These are phyloP conservation scores for Chelonus insularis DNA, from an alignment of 1,140 invertebrate species.

Conservation along the genomic window DNA sequence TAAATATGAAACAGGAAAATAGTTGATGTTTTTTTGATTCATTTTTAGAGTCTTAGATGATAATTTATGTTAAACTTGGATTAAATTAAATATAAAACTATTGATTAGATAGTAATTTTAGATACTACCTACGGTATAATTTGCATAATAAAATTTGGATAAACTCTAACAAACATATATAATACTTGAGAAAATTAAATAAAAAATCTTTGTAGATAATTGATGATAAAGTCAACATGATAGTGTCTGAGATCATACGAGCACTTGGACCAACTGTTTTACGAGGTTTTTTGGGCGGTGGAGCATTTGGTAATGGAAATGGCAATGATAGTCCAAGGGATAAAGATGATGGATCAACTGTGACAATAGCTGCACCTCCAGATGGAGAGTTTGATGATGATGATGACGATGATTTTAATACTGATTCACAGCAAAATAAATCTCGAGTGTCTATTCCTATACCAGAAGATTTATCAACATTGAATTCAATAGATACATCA, in stretches of 20 bases:
- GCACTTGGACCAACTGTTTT: constrained; percentile 69
- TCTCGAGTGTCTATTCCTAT: not conserved
- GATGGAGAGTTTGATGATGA: constrained; percentile 42
- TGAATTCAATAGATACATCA: not conserved
- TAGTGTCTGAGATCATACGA: constrained; percentile 69
- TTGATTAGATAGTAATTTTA: too few relatives aligned
- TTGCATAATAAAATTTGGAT: not conserved
- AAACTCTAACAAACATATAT: not conserved
- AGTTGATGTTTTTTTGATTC: too few relatives aligned
- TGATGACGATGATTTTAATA: not conserved
- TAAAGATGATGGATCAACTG: constrained; percentile 41
- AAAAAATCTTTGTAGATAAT: constrained; percentile 70
- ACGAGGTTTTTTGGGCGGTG: constrained; percentile 60
- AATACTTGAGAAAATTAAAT: constrained; percentile 27
- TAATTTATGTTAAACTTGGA: too few relatives aligned
- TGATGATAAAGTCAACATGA: constrained; percentile 74
- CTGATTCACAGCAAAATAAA: too few relatives aligned
- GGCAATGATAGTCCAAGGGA: constrained; percentile 33
- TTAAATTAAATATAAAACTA: too few relatives aligned
- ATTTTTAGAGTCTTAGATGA: too few relatives aligned
- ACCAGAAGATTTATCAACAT: not conserved
- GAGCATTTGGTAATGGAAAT: constrained; percentile 48
- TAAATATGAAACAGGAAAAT: too few relatives aligned
- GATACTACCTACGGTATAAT: too few relatives aligned
- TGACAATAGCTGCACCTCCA: constrained; percentile 47